These are phyloP conservation scores for Sebastes matsubarae DNA, from an alignment of 2,797 vertebrate species.

Conservation along the genomic window DNA sequence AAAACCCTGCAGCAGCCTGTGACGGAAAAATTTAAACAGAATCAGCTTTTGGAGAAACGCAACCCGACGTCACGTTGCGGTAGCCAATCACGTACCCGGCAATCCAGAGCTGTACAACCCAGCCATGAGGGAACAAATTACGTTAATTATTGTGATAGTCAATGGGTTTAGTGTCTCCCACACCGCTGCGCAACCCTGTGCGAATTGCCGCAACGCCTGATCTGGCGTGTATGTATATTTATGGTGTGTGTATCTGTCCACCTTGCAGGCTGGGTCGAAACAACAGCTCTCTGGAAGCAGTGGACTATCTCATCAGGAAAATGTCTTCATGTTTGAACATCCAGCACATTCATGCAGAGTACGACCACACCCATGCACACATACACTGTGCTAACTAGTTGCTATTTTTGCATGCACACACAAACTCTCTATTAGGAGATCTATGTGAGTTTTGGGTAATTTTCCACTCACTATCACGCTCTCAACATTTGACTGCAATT, in stretches of 20 bases:
- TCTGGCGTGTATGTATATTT: not conserved
- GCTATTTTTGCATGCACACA: not conserved
- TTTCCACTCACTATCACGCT: not conserved
- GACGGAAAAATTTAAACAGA: too few species aligned
- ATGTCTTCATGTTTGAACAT: constrained; percentile 72
- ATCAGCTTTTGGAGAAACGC: too few species aligned
- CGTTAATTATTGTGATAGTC: too few species aligned
- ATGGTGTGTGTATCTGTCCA: constrained; percentile 3
- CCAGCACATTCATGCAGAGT: constrained; percentile 81
- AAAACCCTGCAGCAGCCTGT: too few species aligned
- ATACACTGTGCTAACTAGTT: not conserved
- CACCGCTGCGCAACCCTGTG: too few species aligned
- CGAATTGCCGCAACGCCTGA: not conserved
- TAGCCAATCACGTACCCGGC: too few species aligned
- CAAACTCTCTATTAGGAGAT: not conserved
- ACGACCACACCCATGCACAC: constrained; percentile 24
- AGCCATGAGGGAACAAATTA: too few species aligned
- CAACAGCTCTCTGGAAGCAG: constrained; percentile 63
- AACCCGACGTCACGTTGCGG: too few species aligned
- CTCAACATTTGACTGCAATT: not conserved
- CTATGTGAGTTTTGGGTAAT: not conserved
- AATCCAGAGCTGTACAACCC: too few species aligned
- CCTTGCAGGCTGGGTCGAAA: constrained; percentile 86
- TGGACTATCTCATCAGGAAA: constrained; percentile 77
- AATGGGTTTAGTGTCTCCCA: too few species aligned